Base-by-base conservation (phyloP, 2,888 invertebrate genomes). In the Parnassius orleans region DNA sequence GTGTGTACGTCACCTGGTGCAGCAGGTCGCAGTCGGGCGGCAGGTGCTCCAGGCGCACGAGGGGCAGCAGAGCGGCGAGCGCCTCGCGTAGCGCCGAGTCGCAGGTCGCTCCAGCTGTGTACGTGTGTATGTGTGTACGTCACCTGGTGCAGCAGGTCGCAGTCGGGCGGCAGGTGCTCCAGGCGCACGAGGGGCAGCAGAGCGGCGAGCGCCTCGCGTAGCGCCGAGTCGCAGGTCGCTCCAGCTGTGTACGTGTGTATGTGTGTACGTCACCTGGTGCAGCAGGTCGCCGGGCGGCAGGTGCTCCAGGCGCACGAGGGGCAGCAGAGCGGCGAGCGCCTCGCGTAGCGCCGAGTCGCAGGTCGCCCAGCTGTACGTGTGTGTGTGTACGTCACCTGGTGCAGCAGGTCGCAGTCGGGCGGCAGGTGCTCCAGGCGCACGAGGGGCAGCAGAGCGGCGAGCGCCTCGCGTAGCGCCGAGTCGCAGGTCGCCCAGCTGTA, bases 391-490 rank as follows among this genome's bases (percentile, higher is more conserved):
- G 24, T 33, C 3, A 95, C 95, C 87, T 96, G 96, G 62, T 93
- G 93, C 67, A 98, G 89, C 57, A 95, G 92, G 74, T 97, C 97
- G 78, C 94, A 95, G 81, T 96, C 96, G 54, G 95, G 94, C 57
- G 98, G 98, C 70, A 98, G 95, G 81, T 98, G 98, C 84, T 98
- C 98, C 86, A 96, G 95, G 57, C 98, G 93, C 59, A 99, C 96
- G 68, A 96, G 93, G 11, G 97, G 96, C 74, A 98, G 86, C 60
- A 98, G 92, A 73, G 97, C 95, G 2, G 96, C 95, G 59, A 98
- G 93, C 74, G 97, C 95, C 82, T 97, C 97, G 11, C 97, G 92
- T 70, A 98, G 87, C 79, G 97, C 97, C 57, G 95, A 95, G 81
- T 98, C 98, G 74, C 96, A 87, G 33, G 68, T 96, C 56, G 68